A percentile compares a stretch with the other conserved stretches of the same genome.
These are phyloP conservation scores for Noctuana brunneofusca DNA, from an alignment of 2,888 invertebrate species.

Conservation along the genomic window DNA sequence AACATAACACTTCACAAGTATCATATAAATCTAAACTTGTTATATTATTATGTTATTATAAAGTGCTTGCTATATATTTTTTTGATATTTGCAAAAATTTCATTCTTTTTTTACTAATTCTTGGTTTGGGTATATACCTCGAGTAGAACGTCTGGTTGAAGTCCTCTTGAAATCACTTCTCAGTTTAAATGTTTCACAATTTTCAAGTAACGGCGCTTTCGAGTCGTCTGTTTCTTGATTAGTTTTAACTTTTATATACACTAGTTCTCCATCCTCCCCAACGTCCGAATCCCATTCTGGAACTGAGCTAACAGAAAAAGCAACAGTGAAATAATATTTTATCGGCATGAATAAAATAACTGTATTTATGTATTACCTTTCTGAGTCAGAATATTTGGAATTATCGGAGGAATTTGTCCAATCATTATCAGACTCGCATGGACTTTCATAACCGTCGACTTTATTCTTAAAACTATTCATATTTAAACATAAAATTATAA, in stretches of 20 bases:
- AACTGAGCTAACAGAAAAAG: conserved; percentile 75
- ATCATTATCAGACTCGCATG: conserved; percentile 73
- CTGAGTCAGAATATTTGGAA: conserved; percentile 84
- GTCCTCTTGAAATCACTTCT: conserved; percentile 74
- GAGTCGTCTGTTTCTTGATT: conserved; percentile 43
- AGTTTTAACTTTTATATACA: conserved; percentile 84
- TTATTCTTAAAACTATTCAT: conserved; percentile 36
- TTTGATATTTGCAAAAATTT: too few species aligned
- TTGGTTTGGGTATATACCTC: conserved; percentile 51
- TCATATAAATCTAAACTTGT: too few species aligned
- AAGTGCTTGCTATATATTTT: too few species aligned
- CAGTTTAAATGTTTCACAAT: conserved; percentile 70
- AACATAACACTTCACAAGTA: too few species aligned
- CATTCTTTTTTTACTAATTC: too few species aligned
- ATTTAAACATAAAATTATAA: not conserved
- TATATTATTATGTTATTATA: too few species aligned
- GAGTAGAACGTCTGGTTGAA: conserved; percentile 69
- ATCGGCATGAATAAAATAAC: not conserved
- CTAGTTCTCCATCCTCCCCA: conserved; percentile 85
- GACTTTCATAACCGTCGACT: conserved; percentile 58
- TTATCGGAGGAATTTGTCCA: conserved; percentile 74
- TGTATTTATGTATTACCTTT: conserved; percentile 68
- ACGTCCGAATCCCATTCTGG: conserved; percentile 87
- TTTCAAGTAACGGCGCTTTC: conserved; percentile 66
- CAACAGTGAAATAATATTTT: not conserved